Percentiles rank a stretch among this genome's conserved stretches.
Conservation (phyloP, 2,888 invertebrate genomes). For the Tortricodes alternella region DNA sequence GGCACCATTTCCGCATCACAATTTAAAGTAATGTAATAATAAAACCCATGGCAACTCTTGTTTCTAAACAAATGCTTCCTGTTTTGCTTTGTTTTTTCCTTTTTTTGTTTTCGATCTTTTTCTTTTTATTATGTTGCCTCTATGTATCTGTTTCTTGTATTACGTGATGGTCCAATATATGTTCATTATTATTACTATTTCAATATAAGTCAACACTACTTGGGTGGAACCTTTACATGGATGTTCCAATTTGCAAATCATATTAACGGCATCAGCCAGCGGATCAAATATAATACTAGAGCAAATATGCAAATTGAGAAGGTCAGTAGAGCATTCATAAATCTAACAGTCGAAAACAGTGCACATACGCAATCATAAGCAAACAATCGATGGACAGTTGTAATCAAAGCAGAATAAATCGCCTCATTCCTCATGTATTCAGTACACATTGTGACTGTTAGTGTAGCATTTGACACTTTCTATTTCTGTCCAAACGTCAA, state of each 20-base stretch:
- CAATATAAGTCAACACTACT: no score
- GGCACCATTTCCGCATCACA: no score
- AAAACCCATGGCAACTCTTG: no score
- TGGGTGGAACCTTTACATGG: background rate
- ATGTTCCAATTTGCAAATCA: constrained; percentile 2
- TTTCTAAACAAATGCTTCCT: no score
- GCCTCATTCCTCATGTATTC: constrained; percentile 55
- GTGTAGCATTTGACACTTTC: constrained; percentile 71
- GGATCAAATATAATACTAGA: constrained; percentile 2
- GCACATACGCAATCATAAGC: background rate
- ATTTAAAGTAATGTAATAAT: no score
- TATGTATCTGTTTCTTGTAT: no score
- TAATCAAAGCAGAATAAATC: constrained; percentile 25
- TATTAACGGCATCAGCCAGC: constrained; percentile 8
- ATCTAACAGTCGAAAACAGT: background rate
- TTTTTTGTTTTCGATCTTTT: no score
- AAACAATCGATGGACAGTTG: background rate
- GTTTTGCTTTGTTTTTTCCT: no score
- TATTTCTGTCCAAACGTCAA: constrained; percentile 64
- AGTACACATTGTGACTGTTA: constrained; percentile 51
- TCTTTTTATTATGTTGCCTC: no score
- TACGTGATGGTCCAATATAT: no score
- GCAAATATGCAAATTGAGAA: constrained; percentile 18
- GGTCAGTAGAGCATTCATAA: constrained; percentile 17
- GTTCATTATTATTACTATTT: no score